Percentiles rank a stretch among this genome's conserved stretches.
Evolutionary conservation across 2,113 vertebrate genomes (phyloP).

Genomic region (Stegastes partitus): DNA sequence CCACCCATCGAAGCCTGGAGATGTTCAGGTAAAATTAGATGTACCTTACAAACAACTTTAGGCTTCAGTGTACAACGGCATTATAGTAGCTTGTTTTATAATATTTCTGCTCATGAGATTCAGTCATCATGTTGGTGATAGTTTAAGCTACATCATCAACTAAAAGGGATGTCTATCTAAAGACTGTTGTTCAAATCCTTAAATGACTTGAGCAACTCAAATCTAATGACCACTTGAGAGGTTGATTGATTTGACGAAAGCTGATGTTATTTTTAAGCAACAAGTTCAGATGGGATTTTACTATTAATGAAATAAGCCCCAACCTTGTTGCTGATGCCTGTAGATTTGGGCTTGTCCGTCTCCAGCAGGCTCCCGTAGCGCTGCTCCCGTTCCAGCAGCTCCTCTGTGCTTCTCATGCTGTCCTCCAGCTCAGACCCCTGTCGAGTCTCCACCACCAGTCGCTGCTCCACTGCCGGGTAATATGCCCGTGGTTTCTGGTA

Average conservation of each 20-base stretch:
- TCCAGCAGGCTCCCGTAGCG: slow-evolving; percentile 89
- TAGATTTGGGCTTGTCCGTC: slow-evolving; percentile 84
- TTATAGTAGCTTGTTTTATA: not conserved
- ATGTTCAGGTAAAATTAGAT: not conserved
- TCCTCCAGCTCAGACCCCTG: slow-evolving; percentile 89
- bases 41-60: not conserved
- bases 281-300: no score
- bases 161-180: not conserved
- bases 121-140: no score
- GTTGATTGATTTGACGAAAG: no score
- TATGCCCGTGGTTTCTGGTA: slow-evolving; percentile 97
- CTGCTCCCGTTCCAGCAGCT: slow-evolving; percentile 85
- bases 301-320: not conserved
- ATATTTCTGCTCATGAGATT: no score
- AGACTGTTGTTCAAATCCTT: not conserved
- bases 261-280: no score
- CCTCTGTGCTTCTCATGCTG: slow-evolving; percentile 89
- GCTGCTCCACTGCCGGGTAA: slow-evolving; percentile 94
- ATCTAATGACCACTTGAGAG: not conserved
- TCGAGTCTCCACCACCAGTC: slow-evolving; percentile 93
- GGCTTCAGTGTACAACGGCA: not conserved
- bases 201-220: not conserved
- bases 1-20: slow-evolving; percentile 45
- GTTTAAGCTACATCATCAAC: no score
- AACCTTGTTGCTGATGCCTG: slow-evolving; percentile 87